Conservation (phyloP, 1,140 invertebrate genomes). For the Sarcophaga peregrina region DNA sequence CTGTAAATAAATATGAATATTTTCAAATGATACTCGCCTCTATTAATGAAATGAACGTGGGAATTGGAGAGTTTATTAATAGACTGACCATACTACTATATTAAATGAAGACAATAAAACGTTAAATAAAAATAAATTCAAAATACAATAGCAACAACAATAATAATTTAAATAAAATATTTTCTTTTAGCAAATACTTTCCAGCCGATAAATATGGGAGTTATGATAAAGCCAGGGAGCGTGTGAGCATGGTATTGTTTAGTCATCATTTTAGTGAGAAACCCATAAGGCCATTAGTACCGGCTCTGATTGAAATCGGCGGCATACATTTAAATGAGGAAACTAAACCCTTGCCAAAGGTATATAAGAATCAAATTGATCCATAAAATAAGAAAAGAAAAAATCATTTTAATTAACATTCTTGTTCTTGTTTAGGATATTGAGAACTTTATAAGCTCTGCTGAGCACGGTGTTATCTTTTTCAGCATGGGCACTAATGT, state of each 20-base stretch:
- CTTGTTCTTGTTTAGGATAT: slow-evolving; percentile 31
- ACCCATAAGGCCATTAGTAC: slow-evolving; percentile 59
- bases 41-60: too few relatives aligned
- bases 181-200: slow-evolving; percentile 50
- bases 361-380: background rate
- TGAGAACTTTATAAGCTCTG: slow-evolving; percentile 63
- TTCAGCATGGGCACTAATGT: slow-evolving; percentile 73
- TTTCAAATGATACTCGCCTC: too few relatives aligned
- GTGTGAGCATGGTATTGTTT: slow-evolving; percentile 52
- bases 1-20: too few relatives aligned
- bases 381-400: background rate
- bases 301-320: slow-evolving; percentile 65
- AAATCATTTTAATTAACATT: background rate
- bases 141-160: background rate
- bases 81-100: background rate
- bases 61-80: too few relatives aligned
- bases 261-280: slow-evolving; percentile 63
- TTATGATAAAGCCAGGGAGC: slow-evolving; percentile 51
- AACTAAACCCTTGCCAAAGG: slow-evolving; percentile 28
- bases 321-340: slow-evolving; percentile 63
- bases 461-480: slow-evolving; percentile 69
- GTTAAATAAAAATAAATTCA: background rate
- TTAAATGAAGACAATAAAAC: background rate
- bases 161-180: background rate
- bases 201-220: slow-evolving; percentile 49